Evolutionary conservation across 2,888 invertebrate species (phyloP), one percentile per base, ranked within the genome.

Genomic region (Drosophila mimica): DNA sequence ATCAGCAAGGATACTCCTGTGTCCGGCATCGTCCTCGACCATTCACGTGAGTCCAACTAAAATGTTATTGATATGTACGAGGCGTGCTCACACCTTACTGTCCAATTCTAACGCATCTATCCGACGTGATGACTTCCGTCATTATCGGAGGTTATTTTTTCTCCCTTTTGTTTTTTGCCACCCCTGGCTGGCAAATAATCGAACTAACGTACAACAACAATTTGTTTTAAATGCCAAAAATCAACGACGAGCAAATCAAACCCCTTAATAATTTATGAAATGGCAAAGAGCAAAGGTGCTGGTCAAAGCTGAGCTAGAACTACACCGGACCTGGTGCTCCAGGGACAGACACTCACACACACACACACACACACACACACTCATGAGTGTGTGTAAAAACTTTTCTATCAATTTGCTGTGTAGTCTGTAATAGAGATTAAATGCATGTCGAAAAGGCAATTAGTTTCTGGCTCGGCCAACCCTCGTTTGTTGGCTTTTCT

Each of bases 371-470:
- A 15, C 36, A 3, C 36, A 15, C 17, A 38, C 38, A 40, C 34
- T 13, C 38, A 40, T 40, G 38, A 17, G 38, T 38, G 38, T 40
- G 38, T 40, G 56, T 30, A 43, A 53, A 82, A 83, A 89, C 48
- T 86, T 85, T 89, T 82, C 80, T 81, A 86, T 84, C 84, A 87
- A 76, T 81, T 80, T 75, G 57, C 20, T 49, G 81, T 74, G 69
- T 74, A 65, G 17, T 56, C 69, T 78, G 89, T 91, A 92, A 91
- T 91, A 92, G 91, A 91, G 91, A 92, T 92, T 92, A 92, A 92
- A 91, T 91, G 91, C 87, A 92, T 92, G 92, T 91, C 92, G 91
- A 91, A 89, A 91, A 92, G 91, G 91, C 91, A 92, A 92, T 92
- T 92, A 92, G 92, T 83, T 85, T 86, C 73, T 81, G 83, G 81